Evolutionary conservation across 1,140 invertebrate species (phyloP).

Genomic region (Rhyzopertha dominica): DNA sequence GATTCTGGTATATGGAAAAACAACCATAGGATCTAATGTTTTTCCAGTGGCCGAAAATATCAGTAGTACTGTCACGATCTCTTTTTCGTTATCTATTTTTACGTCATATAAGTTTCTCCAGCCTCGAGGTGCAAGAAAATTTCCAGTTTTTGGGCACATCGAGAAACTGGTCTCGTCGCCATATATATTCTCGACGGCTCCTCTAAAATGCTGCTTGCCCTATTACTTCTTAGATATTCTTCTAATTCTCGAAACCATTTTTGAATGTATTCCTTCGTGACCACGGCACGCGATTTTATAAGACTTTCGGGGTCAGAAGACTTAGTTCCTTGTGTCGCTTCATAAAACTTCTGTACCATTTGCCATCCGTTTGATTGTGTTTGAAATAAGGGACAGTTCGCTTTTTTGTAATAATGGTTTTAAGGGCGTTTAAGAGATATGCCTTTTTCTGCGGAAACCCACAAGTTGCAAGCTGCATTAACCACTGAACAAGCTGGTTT

Average conservation of each 20-base stretch:
- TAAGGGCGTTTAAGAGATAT: conserved; percentile 18
- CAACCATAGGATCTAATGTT: conserved; percentile 18
- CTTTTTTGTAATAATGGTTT: conserved; percentile 12
- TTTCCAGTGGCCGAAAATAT: conserved; percentile 29
- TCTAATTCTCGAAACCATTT: conserved; percentile 31
- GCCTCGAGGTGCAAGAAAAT: conserved; percentile 36
- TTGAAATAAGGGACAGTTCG: conserved; percentile 22
- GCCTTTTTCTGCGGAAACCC: conserved; percentile 23
- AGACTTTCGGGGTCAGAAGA: conserved; percentile 27
- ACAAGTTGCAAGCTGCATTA: conserved; percentile 19
- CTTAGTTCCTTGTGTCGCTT: conserved; percentile 30
- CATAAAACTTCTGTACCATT: conserved; percentile 32
- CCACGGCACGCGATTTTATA: conserved; percentile 24
- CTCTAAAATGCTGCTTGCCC: conserved; percentile 28
- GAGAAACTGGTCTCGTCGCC: conserved; percentile 40
- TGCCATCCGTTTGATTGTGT: conserved; percentile 29
- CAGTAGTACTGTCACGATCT: conserved; percentile 39
- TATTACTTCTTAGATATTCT: conserved; percentile 19
- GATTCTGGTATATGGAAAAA: conserved; percentile 28
- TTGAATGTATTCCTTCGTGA: conserved; percentile 33
- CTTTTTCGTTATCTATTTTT: conserved; percentile 35
- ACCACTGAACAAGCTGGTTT: conserved; percentile 16
- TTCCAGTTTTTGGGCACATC: conserved; percentile 37
- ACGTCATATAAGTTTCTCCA: conserved; percentile 40
- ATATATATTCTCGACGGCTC: conserved; percentile 35